Conservation (phyloP, 2,797 vertebrate genomes). For the Chaetodon trifasciatus region DNA sequence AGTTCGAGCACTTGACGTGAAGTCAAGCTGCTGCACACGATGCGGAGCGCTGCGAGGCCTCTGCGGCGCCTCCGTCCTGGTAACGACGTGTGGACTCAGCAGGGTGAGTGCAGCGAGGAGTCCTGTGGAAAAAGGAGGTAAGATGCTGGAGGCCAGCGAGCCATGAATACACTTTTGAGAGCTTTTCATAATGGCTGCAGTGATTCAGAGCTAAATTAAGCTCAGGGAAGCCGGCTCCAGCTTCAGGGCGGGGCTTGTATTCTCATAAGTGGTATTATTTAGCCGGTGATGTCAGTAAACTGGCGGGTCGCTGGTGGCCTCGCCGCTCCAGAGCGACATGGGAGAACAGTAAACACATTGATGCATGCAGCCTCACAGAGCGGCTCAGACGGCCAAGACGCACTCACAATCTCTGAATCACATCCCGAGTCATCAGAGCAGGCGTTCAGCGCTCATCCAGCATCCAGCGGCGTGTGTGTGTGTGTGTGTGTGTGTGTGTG, state of each 20-base stretch:
- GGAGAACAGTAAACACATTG: slow-evolving; percentile 74
- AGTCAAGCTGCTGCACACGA: background rate
- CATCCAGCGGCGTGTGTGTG: slow-evolving; percentile 7
- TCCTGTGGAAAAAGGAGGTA: slow-evolving; percentile 82
- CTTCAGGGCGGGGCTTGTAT: slow-evolving; percentile 78
- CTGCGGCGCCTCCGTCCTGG: slow-evolving; percentile 42
- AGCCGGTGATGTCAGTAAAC: slow-evolving; percentile 79
- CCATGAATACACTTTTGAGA: slow-evolving; percentile 80
- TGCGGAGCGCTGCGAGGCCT: background rate
- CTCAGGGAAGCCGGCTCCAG: slow-evolving; percentile 68
- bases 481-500: too few relatives aligned
- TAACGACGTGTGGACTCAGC: slow-evolving; percentile 63
- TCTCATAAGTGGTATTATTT: slow-evolving; percentile 76
- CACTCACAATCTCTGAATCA: slow-evolving; percentile 49
- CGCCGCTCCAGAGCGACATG: slow-evolving; percentile 66
- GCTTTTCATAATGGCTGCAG: slow-evolving; percentile 75
- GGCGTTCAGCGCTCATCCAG: background rate
- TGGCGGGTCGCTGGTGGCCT: slow-evolving; percentile 68
- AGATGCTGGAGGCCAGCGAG: slow-evolving; percentile 70
- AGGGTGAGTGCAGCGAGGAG: slow-evolving; percentile 50
- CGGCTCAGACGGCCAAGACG: slow-evolving; percentile 18
- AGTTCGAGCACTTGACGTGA: background rate
- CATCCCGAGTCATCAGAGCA: slow-evolving; percentile 33
- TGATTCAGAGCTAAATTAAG: slow-evolving; percentile 81
- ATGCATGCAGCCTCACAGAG: slow-evolving; percentile 57